phyloP scores from a whole-genome alignment of 2,888 invertebrate species.

The Lucinisca nassula region DNA sequence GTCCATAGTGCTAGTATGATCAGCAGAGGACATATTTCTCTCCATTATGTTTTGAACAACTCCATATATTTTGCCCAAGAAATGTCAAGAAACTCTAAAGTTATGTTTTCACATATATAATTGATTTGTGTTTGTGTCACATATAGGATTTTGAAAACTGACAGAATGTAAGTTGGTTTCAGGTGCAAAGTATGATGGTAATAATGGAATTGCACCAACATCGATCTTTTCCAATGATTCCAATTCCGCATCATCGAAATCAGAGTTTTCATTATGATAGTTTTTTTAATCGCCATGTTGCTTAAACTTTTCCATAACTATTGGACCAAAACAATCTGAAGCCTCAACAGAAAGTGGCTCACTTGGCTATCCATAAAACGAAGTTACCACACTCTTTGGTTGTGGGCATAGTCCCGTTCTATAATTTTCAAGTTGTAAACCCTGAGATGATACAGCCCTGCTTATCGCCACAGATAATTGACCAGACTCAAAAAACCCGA shows the following conservation, averaged over 20 bases:
- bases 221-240: constrained; percentile 10
- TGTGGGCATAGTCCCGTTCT: constrained; percentile 15
- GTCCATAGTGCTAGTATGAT: constrained; percentile 13
- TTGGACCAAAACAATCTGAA: no score
- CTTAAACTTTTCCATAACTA: no score
- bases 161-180: neutral
- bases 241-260: constrained; percentile 32
- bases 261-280: neutral
- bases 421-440: constrained; percentile 27
- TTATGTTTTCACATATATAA: neutral
- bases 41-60: no score
- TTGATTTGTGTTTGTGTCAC: constrained; percentile 19
- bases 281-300: no score
- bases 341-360: no score
- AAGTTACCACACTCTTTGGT: neutral
- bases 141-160: neutral
- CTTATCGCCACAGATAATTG: constrained; percentile 52
- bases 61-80: no score
- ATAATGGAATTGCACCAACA: neutral
- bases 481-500: constrained; percentile 17
- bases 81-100: no score
- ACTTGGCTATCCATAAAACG: neutral
- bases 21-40: no score
- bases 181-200: constrained; percentile 25
- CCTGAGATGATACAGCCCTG: constrained; percentile 4